Evolutionary conservation across 2,113 vertebrate species (phyloP), one percentile per base, ranked within the genome.

Genomic region (Herpailurus yagouaroundi): DNA sequence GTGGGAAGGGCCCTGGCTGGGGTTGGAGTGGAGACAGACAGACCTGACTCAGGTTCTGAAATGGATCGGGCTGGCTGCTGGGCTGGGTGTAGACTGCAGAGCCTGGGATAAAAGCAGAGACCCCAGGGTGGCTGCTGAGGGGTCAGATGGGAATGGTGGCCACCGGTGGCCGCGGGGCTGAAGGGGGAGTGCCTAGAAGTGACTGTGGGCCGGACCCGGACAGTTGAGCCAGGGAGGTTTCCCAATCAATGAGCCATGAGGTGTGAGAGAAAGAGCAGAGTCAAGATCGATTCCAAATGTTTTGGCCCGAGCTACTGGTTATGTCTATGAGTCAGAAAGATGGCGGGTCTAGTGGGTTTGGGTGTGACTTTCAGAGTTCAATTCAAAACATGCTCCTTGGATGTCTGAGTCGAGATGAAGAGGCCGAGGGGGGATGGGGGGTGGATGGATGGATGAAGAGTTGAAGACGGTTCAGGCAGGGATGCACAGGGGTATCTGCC

Each of bases 141-240:
- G 38, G 74, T 63, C 64, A 12, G 63, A 1, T 27, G 21, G 60
- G 13, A 73, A 19, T 0, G 12, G 16, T 4, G 57, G 12, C 4
- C 38, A 45, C 4, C 11, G 5, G 2, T 12, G 41, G 13, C 23
- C 5, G 1, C 0, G 1, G 33, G 81, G 41, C 69, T 15, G 25
- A 12, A 23, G 27, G 16, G 5, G 48, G 13, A 8, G 25, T 0
- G 3, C 3, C 1, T 1, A 60, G 52, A 60, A 23, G 3, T 5
- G 36, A 10, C 7, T 5, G 8, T 2, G 25, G 33, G 52, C 76
- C 19, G 1, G 74, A 10, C 33, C 9, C 23, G 19, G 74, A 66
- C 52, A 8, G 31, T 21, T 4, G 55, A 63, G 4, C 55, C 55
- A 38, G 25, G 33, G 38, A 21, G 3, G 1, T n/a, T 48, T 36